A percentile compares a stretch with the other conserved stretches of the same genome.
These are phyloP conservation scores for Horisme vitalbata DNA, from an alignment of 2,888 invertebrate genomes.

Conservation along the genomic window DNA sequence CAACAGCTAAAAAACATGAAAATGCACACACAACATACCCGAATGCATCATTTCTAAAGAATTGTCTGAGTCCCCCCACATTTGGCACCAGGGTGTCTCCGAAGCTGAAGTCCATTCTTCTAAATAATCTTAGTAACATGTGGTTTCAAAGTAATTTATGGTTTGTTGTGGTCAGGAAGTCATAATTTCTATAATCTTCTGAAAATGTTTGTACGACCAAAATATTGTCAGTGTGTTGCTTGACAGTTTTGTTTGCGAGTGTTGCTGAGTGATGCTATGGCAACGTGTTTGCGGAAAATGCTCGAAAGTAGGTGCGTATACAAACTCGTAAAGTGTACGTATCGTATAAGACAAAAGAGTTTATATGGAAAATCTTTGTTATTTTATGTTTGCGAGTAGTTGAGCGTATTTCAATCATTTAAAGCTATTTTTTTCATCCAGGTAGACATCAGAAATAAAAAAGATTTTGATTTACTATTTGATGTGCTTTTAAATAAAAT, in stretches of 20 bases:
- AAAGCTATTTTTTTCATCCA: no score
- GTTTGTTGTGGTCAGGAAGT: conserved; percentile 52
- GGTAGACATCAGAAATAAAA: no score
- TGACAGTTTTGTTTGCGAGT: conserved; percentile 67
- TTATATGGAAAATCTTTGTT: no score
- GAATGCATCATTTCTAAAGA: conserved; percentile 62
- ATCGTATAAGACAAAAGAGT: conserved; percentile 24
- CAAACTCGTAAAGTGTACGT: conserved; percentile 13
- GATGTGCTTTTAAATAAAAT: no score
- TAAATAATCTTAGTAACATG: conserved; percentile 52
- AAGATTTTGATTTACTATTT: no score
- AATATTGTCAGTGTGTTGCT: conserved; percentile 51
- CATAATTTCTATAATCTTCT: conserved; percentile 57
- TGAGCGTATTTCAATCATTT: no score
- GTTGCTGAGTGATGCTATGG: conserved; percentile 57
- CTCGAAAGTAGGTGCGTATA: conserved; percentile 46
- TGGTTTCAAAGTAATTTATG: conserved; percentile 27
- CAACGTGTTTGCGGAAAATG: conserved; percentile 64
- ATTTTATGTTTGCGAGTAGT: no score
- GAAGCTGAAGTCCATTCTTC: conserved; percentile 72
- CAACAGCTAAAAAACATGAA: neutral
- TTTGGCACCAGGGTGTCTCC: conserved; percentile 71
- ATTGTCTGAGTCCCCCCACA: conserved; percentile 60
- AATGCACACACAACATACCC: conserved; percentile 52
- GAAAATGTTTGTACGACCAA: conserved; percentile 54